Percentiles rank a stretch among this genome's conserved stretches.
Evolutionary conservation across 2,797 vertebrate species (phyloP).

Genomic region (Sebastes matsubarae): DNA sequence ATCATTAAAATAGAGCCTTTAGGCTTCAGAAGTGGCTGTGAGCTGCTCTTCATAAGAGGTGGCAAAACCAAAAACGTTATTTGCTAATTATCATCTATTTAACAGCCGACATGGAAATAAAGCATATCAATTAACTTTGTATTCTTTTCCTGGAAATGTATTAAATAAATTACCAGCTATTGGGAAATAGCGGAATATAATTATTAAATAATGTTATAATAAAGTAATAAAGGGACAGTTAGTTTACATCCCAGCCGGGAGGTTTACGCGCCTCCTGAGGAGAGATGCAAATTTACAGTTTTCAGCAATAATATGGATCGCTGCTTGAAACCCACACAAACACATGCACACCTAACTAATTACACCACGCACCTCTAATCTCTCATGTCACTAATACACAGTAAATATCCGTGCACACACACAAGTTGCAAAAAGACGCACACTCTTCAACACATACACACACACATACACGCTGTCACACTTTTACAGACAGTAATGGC

Average conservation of each 20-base stretch:
- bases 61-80: too few relatives aligned
- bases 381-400: neutral
- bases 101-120: too few relatives aligned
- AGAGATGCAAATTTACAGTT: constrained; percentile 21
- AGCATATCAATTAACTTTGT: too few relatives aligned
- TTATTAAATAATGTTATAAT: too few relatives aligned
- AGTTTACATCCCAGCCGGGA: constrained; percentile 2
- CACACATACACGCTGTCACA: neutral
- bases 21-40: too few relatives aligned
- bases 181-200: too few relatives aligned
- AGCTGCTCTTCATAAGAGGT: too few relatives aligned
- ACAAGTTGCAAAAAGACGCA: neutral
- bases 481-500: constrained; percentile 36
- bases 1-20: too few relatives aligned
- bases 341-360: neutral
- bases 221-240: neutral
- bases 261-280: constrained; percentile 1
- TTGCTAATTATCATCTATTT: too few relatives aligned
- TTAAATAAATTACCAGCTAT: too few relatives aligned
- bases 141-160: too few relatives aligned
- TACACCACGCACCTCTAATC: constrained; percentile 38
- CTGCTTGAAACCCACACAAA: constrained; percentile 3
- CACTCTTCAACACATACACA: neutral
- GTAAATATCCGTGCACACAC: neutral
- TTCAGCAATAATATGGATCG: constrained; percentile 26